Percentiles rank a stretch among this genome's conserved stretches.
Evolutionary conservation across 2,888 invertebrate species (phyloP).

Genomic region (Drosophila longiperda): DNA sequence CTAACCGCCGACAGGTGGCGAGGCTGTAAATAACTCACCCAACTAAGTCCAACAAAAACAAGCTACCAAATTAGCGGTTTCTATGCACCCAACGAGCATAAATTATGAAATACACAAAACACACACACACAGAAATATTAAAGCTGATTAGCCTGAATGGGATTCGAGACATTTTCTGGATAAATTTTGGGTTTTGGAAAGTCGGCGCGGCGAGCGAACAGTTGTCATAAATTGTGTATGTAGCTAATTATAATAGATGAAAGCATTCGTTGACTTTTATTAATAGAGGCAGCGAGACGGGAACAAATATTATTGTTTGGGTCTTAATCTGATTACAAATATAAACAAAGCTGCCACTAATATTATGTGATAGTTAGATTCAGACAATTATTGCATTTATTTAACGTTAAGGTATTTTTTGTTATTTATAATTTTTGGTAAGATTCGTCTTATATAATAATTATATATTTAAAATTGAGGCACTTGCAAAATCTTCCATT

Average conservation of each 20-base stretch:
- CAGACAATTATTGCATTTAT: neutral
- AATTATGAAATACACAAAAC: slow-evolving; percentile 45
- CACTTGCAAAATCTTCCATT: neutral
- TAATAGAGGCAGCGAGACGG: neutral
- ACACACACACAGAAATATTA: slow-evolving; percentile 14
- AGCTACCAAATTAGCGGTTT: slow-evolving; percentile 68
- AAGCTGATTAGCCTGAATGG: slow-evolving; percentile 37
- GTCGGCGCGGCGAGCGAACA: neutral
- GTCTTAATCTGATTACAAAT: neutral
- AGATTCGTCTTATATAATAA: neutral
- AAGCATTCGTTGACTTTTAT: neutral
- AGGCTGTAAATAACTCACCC: slow-evolving; percentile 60
- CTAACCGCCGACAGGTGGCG: slow-evolving; percentile 61
- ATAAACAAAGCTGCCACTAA: neutral
- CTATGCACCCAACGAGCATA: slow-evolving; percentile 37
- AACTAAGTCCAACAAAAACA: slow-evolving; percentile 36
- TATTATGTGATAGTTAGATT: neutral
- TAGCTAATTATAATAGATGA: neutral
- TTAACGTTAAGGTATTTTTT: neutral
- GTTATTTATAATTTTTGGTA: neutral
- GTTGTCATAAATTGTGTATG: too few species aligned
- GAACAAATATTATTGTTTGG: neutral
- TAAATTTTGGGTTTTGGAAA: neutral
- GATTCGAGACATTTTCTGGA: slow-evolving; percentile 6
- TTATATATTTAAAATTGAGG: neutral